phyloP scores from a whole-genome alignment of 2,797 vertebrate genomes.

The Mallotus villosus region DNA sequence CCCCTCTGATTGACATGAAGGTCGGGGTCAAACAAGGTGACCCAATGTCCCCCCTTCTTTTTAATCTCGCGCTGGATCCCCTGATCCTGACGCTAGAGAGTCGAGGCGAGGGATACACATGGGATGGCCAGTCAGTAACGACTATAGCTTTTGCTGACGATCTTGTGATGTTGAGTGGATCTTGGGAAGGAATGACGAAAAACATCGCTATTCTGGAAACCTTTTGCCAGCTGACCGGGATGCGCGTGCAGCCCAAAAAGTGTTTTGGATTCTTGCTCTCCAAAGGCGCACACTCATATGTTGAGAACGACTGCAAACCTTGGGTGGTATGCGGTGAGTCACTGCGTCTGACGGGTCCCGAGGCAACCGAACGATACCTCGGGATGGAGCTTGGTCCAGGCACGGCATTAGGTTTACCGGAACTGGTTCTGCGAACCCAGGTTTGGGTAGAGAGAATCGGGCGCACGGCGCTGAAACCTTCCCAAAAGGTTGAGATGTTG shows the following conservation, averaged over 20 bases:
- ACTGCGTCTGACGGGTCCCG: too few relatives aligned
- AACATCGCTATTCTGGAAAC: too few relatives aligned
- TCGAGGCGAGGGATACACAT: not conserved
- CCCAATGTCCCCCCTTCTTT: slow-evolving; percentile 6
- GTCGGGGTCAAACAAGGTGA: slow-evolving; percentile 7
- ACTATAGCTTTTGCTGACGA: slow-evolving; percentile 20
- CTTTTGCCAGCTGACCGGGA: not conserved
- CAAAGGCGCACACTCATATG: too few relatives aligned
- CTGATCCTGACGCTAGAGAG: too few relatives aligned
- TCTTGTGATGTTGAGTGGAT: slow-evolving; percentile 5
- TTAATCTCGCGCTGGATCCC: slow-evolving; percentile 17
- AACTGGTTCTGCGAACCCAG: too few relatives aligned
- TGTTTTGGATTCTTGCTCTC: not conserved
- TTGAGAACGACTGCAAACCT: not conserved
- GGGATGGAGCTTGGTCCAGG: too few relatives aligned
- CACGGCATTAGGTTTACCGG: too few relatives aligned
- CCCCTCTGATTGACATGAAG: not conserved
- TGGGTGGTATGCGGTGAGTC: not conserved
- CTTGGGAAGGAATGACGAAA: not conserved
- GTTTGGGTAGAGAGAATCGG: too few relatives aligned
- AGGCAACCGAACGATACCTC: too few relatives aligned
- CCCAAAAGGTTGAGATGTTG: too few relatives aligned
- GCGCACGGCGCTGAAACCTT: too few relatives aligned
- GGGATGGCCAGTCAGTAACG: not conserved
- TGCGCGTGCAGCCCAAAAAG: too few relatives aligned